These are phyloP conservation scores for Tetranychus piercei DNA, from an alignment of 2,888 invertebrate species.

Conservation along the genomic window DNA sequence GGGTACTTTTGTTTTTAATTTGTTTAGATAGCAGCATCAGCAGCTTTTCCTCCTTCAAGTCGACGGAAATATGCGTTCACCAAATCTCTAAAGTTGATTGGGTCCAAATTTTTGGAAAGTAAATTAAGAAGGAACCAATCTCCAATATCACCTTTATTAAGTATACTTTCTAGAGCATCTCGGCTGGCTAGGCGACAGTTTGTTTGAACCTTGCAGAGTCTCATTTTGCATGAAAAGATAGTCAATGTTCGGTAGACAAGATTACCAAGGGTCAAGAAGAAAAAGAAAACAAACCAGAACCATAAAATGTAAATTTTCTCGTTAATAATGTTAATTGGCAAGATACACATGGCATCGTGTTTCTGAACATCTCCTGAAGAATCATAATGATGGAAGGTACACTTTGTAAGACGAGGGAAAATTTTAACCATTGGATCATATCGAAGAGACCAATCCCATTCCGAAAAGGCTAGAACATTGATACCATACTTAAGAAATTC, in stretches of 20 bases:
- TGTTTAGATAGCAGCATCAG: neutral
- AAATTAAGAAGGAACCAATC: constrained; percentile 27
- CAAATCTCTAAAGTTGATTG: constrained; percentile 23
- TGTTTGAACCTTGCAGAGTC: constrained; percentile 59
- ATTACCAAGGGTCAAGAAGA: constrained; percentile 54
- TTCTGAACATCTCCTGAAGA: constrained; percentile 63
- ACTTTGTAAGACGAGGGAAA: constrained; percentile 48
- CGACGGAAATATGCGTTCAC: neutral
- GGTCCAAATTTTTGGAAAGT: constrained; percentile 25
- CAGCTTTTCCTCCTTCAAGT: constrained; percentile 9
- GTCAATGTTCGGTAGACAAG: constrained; percentile 50
- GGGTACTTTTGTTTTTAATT: too few species aligned
- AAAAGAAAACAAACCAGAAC: constrained; percentile 43
- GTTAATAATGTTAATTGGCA: constrained; percentile 73
- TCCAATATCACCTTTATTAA: constrained; percentile 21
- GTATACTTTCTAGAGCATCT: constrained; percentile 22
- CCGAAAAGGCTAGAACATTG: constrained; percentile 36
- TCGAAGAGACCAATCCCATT: constrained; percentile 26
- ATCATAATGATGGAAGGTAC: constrained; percentile 72
- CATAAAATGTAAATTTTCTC: constrained; percentile 52
- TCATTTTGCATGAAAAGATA: constrained; percentile 53
- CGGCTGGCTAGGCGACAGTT: constrained; percentile 42
- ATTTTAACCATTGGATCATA: constrained; percentile 37
- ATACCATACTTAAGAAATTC: constrained; percentile 28
- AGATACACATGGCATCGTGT: constrained; percentile 71